Base-by-base conservation (phyloP, 2,888 invertebrate species). In the Bembecia ichneumoniformis region DNA sequence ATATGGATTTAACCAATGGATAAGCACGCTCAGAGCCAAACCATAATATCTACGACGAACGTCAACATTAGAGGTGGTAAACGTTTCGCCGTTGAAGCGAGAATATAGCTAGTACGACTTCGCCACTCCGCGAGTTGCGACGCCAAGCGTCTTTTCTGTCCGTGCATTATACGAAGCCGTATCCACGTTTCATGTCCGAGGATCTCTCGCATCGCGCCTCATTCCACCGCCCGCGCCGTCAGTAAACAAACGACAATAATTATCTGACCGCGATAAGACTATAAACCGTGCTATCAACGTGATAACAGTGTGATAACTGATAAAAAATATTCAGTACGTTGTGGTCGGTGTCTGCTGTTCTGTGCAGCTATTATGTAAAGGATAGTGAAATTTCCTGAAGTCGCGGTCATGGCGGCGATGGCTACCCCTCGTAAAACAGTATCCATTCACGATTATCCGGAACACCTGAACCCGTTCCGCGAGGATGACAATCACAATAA, bases 391-490 rank as follows among this genome's bases (percentile, higher is more conserved):
- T 70, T 60, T 58, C 28, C 60, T 64, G 60, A 58, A 66, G 54
- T 55, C 58, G 61, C 57, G 66, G 77, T 62, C 60, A 83, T 87
- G 84, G 75, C 82, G 55, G 63, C 79, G 52, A 74, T 76, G 74
- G 78, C 84, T 55, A 75, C 70, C 56, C 67, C 82, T 50, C 83
- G 89, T 59, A 88, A 89, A 71, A 75, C 84, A 40, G 60, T 84
- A 57, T 91, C 91, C 47, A 89, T 91, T 61, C 88, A 91, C 70
- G 90, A 93, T 72, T 93, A 93, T 74, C 93, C 93, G 46, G 93
- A 93, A 66, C 92, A 93, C 71, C 82, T 93, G 56, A 93, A 93
- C 77, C 93, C 93, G 16, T 93, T 93, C 73, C 89, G 89, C 56
- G 93, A 93, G 60, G 91, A 91, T 49, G 90, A 90, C 57, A 89